Evolutionary conservation across 2,888 invertebrate genomes (phyloP), one percentile per base, ranked within the genome.

Genomic region (Agonopterix alstromeriana): DNA sequence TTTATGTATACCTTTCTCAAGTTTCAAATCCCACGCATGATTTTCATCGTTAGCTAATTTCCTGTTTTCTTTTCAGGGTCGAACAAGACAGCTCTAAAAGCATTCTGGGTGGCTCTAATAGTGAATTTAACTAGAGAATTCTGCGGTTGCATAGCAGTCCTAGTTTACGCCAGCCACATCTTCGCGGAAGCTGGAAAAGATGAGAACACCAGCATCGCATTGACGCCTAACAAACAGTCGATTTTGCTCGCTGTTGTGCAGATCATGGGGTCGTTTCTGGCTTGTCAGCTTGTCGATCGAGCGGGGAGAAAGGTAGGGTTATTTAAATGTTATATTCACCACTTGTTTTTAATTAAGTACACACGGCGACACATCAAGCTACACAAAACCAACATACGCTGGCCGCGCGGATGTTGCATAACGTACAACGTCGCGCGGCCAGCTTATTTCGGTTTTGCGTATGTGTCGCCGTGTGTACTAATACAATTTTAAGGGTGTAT

Each of bases 131-230:
- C 83, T 0, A 54, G 87, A 0, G 87, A 88, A 56, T 88, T 88
- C 66, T 87, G 87, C 59, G 87, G 87, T 35, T 85, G 87, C 60
- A 88, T 88, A 17, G 88, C 85, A 0, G 79, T 88, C 0, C 58
- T 88, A 11, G 85, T 86, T 1, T 87, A 86, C 66, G 86, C 87
- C 1, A 86, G 86, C 53, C 82, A 87, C 49, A 87, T 88, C 58
- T 88, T 88, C 65, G 66, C 73, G 0, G 79, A 70, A 49, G 87
- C 88, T 0, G 69, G 79, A 8, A 70, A 67, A 36, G 78, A 73
- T 17, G 67, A 71, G 0, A 51, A 58, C 51, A 70, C 68, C 8
- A 77, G 77, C 49, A 79, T 82, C n/a, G 57, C 77, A 0, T 52
- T 88, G 43, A 72, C 86, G 0, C 76, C 87, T 0, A 88, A 88